Evolutionary conservation across 2,797 vertebrate genomes (phyloP).

Genomic region (Enteromius argenteus): DNA sequence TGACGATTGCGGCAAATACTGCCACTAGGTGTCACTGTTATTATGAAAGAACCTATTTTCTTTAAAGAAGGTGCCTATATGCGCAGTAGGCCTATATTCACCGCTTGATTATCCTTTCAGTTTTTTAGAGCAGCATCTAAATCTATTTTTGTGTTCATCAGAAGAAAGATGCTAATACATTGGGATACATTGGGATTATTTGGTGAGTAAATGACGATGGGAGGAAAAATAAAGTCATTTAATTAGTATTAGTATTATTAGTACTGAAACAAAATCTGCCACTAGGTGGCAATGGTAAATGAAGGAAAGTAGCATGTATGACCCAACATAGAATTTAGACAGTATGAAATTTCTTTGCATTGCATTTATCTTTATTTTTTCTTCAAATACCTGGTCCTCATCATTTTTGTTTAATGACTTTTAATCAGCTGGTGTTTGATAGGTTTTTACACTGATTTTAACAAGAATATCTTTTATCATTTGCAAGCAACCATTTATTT

Average conservation of each 20-base stretch:
- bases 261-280: not conserved
- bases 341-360: not conserved
- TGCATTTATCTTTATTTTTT: not conserved
- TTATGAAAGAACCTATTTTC: constrained; percentile 44
- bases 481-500: too few species aligned
- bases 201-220: not conserved
- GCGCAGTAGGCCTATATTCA: too few species aligned
- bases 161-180: not conserved
- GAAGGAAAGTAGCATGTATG: not conserved
- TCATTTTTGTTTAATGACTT: not conserved
- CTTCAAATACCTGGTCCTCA: not conserved
- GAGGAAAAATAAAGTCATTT: not conserved
- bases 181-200: not conserved
- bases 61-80: not conserved
- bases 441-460: not conserved
- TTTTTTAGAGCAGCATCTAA: not conserved
- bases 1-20: not conserved
- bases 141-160: not conserved
- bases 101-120: not conserved
- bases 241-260: not conserved
- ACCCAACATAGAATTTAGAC: not conserved
- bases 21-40: constrained; percentile 77
- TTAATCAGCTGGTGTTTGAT: not conserved
- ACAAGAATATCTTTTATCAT: too few species aligned
- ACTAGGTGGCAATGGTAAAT: constrained; percentile 9